phyloP scores from a whole-genome alignment of 1,140 invertebrate species.

The Microplitis mediator region DNA sequence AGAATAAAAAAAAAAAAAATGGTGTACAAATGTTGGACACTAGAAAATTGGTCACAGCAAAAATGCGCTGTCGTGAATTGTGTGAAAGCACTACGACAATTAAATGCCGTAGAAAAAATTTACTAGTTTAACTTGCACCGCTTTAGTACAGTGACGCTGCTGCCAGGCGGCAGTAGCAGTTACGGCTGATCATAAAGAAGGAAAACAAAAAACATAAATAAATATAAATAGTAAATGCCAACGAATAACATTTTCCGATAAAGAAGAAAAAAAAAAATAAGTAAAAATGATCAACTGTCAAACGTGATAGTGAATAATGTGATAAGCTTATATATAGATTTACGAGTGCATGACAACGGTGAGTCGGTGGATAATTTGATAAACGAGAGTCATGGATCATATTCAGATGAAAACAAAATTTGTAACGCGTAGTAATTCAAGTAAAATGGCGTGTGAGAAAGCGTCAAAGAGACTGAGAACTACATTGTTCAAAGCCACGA shows the following conservation, averaged over 20 bases:
- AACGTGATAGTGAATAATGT: neutral
- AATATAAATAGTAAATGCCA: neutral
- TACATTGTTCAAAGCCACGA: constrained; percentile 53
- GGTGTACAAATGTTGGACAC: neutral
- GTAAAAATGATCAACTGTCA: neutral
- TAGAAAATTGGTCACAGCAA: neutral
- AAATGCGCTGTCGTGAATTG: neutral
- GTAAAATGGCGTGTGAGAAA: constrained; percentile 58
- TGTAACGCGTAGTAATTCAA: constrained; percentile 44
- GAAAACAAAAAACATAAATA: neutral
- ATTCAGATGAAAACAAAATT: constrained; percentile 51
- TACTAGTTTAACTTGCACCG: too few relatives aligned
- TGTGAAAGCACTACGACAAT: too few relatives aligned
- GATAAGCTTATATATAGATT: neutral
- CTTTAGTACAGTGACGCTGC: too few relatives aligned
- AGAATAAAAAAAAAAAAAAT: neutral
- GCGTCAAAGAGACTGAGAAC: constrained; percentile 51
- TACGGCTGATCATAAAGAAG: neutral
- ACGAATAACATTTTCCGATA: neutral
- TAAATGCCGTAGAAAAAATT: too few relatives aligned
- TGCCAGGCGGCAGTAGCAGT: too few relatives aligned
- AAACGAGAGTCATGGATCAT: constrained; percentile 44
- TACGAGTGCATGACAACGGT: neutral
- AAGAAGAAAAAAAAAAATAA: neutral
- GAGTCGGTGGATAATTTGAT: neutral